These are phyloP conservation scores for Kryptolebias ocellatus DNA, from an alignment of 2,797 vertebrate species.

Conservation along the genomic window DNA sequence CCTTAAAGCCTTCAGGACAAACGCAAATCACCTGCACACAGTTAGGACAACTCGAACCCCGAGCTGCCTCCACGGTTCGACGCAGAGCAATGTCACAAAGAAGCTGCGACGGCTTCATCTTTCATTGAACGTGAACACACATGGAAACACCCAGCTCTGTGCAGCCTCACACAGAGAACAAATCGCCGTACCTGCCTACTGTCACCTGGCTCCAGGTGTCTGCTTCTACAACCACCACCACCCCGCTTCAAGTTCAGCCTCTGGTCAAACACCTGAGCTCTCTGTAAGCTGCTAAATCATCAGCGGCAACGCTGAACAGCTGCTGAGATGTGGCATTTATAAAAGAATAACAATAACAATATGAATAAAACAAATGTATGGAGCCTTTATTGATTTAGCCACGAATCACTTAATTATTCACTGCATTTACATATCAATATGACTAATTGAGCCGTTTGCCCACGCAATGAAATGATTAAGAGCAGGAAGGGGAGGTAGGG, in stretches of 20 bases:
- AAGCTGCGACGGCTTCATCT: constrained; percentile 16
- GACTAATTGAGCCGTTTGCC: constrained; percentile 64
- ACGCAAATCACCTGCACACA: background rate
- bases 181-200: constrained; percentile 41
- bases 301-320: constrained; percentile 49
- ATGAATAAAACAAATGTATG: constrained; percentile 59
- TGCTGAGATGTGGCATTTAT: constrained; percentile 69
- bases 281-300: constrained; percentile 11
- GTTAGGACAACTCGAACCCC: constrained; percentile 17
- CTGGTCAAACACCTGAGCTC: constrained; percentile 67
- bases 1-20: no score
- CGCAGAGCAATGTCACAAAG: constrained; percentile 5
- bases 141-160: constrained; percentile 31
- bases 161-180: constrained; percentile 21
- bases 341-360: constrained; percentile 23
- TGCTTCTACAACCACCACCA: constrained; percentile 48
- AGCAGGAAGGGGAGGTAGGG: constrained; percentile 18
- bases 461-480: constrained; percentile 45
- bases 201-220: constrained; percentile 59
- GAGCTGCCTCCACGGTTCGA: constrained; percentile 1
- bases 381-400: constrained; percentile 54
- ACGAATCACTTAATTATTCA: constrained; percentile 68
- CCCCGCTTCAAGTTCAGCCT: constrained; percentile 69
- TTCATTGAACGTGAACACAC: constrained; percentile 23
- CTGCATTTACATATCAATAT: constrained; percentile 64